phyloP scores from a whole-genome alignment of 2,888 invertebrate genomes.

The Aphodius granarius region DNA sequence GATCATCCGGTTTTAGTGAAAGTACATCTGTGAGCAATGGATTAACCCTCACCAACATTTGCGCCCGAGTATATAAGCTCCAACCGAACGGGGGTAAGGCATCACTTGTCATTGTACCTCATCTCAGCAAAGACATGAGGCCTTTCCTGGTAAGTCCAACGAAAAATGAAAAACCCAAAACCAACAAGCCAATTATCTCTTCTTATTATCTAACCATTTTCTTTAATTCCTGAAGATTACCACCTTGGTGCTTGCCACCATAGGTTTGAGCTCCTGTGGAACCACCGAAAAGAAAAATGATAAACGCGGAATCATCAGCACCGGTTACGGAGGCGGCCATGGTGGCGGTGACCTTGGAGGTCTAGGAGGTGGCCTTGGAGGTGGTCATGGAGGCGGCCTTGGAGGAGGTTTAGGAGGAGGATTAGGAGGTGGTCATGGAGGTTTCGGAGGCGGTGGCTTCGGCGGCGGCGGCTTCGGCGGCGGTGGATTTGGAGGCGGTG shows the following conservation, averaged over 20 bases:
- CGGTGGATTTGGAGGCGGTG: slow-evolving; percentile 25
- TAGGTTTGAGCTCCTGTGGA: slow-evolving; percentile 29
- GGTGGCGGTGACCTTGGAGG: slow-evolving; percentile 34
- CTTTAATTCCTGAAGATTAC: slow-evolving; percentile 44
- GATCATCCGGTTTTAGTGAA: slow-evolving; percentile 30
- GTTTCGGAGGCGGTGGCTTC: slow-evolving; percentile 23
- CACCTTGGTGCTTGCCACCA: slow-evolving; percentile 38
- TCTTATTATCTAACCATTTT: slow-evolving; percentile 6
- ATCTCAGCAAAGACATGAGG: slow-evolving; percentile 32
- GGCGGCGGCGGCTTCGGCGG: slow-evolving; percentile 28
- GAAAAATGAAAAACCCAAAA: neutral
- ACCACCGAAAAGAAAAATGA: slow-evolving; percentile 27
- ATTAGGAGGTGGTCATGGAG: slow-evolving; percentile 31
- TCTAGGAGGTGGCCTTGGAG: slow-evolving; percentile 28
- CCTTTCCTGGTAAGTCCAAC: slow-evolving; percentile 27
- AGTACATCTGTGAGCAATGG: slow-evolving; percentile 27
- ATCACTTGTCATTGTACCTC: slow-evolving; percentile 37
- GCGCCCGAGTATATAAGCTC: slow-evolving; percentile 33
- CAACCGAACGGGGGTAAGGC: slow-evolving; percentile 32
- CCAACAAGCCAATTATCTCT: neutral
- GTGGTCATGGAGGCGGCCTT: slow-evolving; percentile 26
- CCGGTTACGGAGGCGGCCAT: slow-evolving; percentile 35
- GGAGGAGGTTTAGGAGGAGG: slow-evolving; percentile 31
- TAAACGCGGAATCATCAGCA: slow-evolving; percentile 33
- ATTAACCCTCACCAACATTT: slow-evolving; percentile 35